Conservation (phyloP, 2,797 vertebrate genomes). For the Sciurus carolinensis region DNA sequence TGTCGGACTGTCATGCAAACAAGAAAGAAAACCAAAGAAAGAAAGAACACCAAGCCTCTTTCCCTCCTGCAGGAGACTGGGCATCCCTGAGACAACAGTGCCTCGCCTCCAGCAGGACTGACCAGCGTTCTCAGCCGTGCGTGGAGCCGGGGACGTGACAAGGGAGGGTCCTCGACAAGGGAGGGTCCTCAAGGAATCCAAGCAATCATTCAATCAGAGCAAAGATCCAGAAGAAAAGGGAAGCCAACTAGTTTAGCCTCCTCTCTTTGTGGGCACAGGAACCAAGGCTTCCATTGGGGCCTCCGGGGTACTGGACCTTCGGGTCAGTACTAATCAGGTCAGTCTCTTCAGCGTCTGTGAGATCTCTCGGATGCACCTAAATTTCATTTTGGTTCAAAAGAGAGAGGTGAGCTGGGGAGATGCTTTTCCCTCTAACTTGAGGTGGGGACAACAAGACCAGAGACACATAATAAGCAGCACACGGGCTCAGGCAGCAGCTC, state of each 20-base stretch:
- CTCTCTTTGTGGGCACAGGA: neutral
- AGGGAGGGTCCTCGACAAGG: neutral
- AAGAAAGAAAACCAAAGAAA: neutral
- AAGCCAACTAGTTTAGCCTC: neutral
- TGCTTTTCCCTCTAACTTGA: neutral
- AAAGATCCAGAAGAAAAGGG: neutral
- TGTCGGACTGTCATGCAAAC: neutral
- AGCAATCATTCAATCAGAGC: neutral
- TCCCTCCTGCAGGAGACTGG: neutral
- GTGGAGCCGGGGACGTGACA: neutral
- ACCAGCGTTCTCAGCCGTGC: neutral
- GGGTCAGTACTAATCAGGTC: neutral
- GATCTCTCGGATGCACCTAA: neutral
- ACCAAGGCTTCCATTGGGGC: accelerated
- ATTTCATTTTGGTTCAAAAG: neutral
- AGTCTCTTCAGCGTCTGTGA: no score
- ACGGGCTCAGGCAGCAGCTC: accelerated
- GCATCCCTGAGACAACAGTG: neutral
- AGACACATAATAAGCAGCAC: neutral
- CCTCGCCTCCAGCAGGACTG: neutral
- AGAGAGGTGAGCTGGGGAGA: neutral
- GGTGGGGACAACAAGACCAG: neutral
- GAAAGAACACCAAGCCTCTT: neutral
- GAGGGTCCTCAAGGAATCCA: neutral
- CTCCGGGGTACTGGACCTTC: neutral